Evolutionary conservation across 1,140 invertebrate genomes (phyloP), one percentile per base, ranked within the genome.

Genomic region (Callitettix versicolor): DNA sequence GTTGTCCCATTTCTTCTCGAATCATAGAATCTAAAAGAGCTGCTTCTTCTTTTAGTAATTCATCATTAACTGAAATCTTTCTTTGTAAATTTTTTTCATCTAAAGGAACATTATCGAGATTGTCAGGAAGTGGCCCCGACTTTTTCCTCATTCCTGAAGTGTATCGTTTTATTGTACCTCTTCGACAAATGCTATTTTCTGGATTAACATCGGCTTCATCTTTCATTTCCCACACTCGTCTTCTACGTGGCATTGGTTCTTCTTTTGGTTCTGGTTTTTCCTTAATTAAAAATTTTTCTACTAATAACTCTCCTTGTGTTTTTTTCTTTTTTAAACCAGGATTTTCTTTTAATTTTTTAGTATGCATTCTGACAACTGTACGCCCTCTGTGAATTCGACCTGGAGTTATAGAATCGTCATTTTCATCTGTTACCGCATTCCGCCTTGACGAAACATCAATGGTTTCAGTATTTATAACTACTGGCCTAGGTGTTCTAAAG

Each of bases 391-490:
- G 75, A 53, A 87, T 85, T 1, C 76, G 81, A 40, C 76, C 77
- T 85, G 60, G 89, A 88, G 64, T 88, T 3, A 44, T 48, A 12
- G 36, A 43, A 6, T 14, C 24, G 24, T 49, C 53, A 21, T 50
- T 53, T 24, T 40, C 53, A 20, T 49, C 51, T 14, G 47, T 47
- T 24, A 12, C 26, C 3, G 26, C 9, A 30, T 30, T 30, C 9
- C 26, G 26, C 17, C 36, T 44, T 21, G 17, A 48, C 7, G 62
- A 61, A 9, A 90, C 85, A 67, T 90, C 86, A 59, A 90, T 90
- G 64, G 88, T 84, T 1, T 85, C 83, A 3, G 86, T 88, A 64
- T 88, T 85, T 26, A 88, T 86, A 56, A 75, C 73, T 15, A 82
- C 76, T 5, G 81, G 81, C 40, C 76, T 72, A 1, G 75, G 67